phyloP scores from a whole-genome alignment of 2,888 invertebrate genomes.

The Eilema griseolum region DNA sequence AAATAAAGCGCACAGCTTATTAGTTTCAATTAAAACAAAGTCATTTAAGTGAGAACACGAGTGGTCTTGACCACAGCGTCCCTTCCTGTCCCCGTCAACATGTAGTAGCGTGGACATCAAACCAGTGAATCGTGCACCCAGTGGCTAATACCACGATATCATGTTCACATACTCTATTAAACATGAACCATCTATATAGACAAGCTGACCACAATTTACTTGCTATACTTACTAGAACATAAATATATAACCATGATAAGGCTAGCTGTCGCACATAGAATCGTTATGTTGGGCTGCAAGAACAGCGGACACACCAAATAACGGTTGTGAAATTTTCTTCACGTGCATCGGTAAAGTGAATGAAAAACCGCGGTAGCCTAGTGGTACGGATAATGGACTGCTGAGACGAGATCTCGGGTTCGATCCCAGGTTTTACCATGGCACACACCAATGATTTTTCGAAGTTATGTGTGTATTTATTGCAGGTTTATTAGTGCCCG shows the following conservation, averaged over 20 bases:
- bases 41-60: slow-evolving; percentile 46
- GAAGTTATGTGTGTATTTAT: too few relatives aligned
- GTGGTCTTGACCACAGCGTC: slow-evolving; percentile 54
- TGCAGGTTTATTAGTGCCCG: too few relatives aligned
- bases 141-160: slow-evolving; percentile 66
- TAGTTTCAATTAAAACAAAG: slow-evolving; percentile 32
- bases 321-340: too few relatives aligned
- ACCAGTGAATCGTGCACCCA: slow-evolving; percentile 67
- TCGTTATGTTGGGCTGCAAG: background rate
- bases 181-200: slow-evolving; percentile 61
- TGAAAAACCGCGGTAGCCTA: too few relatives aligned
- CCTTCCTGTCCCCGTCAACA: slow-evolving; percentile 53
- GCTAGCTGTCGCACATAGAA: background rate
- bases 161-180: slow-evolving; percentile 79
- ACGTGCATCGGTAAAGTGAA: too few relatives aligned
- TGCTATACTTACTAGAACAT: background rate
- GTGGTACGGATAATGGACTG: too few relatives aligned
- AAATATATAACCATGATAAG: background rate
- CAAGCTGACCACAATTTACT: slow-evolving; percentile 65
- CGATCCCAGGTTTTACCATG: too few relatives aligned
- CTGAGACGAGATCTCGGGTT: too few relatives aligned
- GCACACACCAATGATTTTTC: too few relatives aligned
- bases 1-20: slow-evolving; percentile 12
- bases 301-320: background rate
- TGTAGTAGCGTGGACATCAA: slow-evolving; percentile 55